Conservation (phyloP, 2,797 vertebrate species). For the Percopsis omiscomaycus region DNA sequence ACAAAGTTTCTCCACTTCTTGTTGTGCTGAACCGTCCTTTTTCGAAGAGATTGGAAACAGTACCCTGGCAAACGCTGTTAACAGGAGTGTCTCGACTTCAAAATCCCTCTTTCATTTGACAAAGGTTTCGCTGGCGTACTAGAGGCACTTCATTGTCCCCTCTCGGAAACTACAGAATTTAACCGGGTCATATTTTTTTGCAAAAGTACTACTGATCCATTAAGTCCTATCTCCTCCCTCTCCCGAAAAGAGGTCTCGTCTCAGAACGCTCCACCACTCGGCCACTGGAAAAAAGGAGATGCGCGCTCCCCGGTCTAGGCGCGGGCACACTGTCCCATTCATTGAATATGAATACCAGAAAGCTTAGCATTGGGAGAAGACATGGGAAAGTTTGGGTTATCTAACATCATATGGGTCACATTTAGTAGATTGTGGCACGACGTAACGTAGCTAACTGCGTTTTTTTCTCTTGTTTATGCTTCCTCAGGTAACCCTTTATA, state of each 20-base stretch:
- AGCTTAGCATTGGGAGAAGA: not conserved
- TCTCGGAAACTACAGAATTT: conserved; percentile 15
- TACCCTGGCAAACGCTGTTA: conserved; percentile 38
- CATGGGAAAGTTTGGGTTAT: not conserved
- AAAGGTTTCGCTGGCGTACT: conserved; percentile 19
- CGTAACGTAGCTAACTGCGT: too few relatives aligned
- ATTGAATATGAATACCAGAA: conserved; percentile 34
- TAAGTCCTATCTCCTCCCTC: conserved; percentile 63
- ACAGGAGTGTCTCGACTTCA: conserved; percentile 52
- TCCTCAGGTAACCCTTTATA: too few relatives aligned
- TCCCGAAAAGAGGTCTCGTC: conserved; percentile 56
- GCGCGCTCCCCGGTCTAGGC: conserved; percentile 57
- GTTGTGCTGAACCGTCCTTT: conserved; percentile 42
- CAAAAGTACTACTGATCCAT: conserved; percentile 47
- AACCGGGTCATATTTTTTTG: conserved; percentile 30
- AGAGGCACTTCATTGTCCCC: conserved; percentile 39
- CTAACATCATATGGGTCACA: not conserved
- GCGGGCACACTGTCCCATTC: conserved; percentile 63
- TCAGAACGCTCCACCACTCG: conserved; percentile 13
- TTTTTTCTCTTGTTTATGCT: too few relatives aligned
- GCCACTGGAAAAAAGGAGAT: conserved; percentile 48
- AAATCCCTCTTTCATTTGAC: conserved; percentile 25
- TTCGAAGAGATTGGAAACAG: conserved; percentile 41
- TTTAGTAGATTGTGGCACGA: not conserved
- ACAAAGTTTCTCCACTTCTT: conserved; percentile 43